Percentiles rank a stretch among this genome's conserved stretches.
Evolutionary conservation across 2,797 vertebrate genomes (phyloP).

Genomic region (Chaetophractus vellerosus): DNA sequence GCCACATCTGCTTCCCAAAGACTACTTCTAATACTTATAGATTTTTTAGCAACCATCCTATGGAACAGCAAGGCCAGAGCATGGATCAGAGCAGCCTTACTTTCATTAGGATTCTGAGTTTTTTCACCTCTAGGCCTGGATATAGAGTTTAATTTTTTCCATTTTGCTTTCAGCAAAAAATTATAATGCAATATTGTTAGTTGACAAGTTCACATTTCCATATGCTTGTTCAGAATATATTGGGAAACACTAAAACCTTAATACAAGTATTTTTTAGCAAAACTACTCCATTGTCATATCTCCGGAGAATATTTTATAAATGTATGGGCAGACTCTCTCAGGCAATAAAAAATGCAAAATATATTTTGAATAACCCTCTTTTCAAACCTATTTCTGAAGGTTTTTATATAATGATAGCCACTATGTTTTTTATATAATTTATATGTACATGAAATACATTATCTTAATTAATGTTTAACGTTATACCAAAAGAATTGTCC

Average conservation of each 20-base stretch:
- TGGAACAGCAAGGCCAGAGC: neutral
- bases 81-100: neutral
- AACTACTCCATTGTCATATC: neutral
- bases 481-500: neutral
- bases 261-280: constrained; percentile 30
- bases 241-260: constrained; percentile 11
- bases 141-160: neutral
- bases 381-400: neutral
- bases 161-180: neutral
- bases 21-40: neutral
- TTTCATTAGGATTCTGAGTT: neutral
- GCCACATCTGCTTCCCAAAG: neutral
- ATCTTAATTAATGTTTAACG: constrained; percentile 40
- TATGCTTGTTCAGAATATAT: constrained; percentile 22
- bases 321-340: neutral
- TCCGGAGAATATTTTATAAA: neutral
- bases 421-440: neutral
- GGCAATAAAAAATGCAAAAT: constrained; percentile 2
- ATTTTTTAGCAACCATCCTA: neutral
- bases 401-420: neutral
- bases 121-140: neutral
- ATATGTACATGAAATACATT: constrained; percentile 1
- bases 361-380: constrained; percentile 13
- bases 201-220: neutral
- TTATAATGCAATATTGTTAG: neutral